Conservation (phyloP, 2,888 invertebrate species). For the Temnothorax rugatulus region DNA sequence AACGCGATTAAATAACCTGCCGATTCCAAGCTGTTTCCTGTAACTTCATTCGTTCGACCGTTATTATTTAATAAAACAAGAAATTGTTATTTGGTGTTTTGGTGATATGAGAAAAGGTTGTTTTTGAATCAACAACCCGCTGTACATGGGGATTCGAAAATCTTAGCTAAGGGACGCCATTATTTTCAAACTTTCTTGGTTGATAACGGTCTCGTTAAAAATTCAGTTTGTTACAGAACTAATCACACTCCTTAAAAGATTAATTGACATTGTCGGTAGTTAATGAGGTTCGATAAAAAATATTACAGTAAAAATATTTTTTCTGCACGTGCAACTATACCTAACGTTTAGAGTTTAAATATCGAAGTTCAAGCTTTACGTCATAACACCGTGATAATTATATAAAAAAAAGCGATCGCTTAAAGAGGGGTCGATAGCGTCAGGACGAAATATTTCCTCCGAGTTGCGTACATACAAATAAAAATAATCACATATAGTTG, state of each 20-base stretch:
- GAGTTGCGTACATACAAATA: background rate
- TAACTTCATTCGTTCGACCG: background rate
- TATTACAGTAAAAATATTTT: background rate
- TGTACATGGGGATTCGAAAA: background rate
- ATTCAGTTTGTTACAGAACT: background rate
- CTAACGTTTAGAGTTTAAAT: conserved; percentile 28
- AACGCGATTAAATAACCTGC: background rate
- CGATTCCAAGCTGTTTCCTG: background rate
- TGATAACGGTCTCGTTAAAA: background rate
- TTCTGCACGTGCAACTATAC: background rate
- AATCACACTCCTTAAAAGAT: background rate
- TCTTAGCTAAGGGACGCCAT: background rate
- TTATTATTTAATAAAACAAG: background rate
- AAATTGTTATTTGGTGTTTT: background rate
- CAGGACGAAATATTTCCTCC: background rate
- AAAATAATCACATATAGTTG: background rate
- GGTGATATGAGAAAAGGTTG: background rate
- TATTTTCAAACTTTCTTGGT: background rate
- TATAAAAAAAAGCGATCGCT: conserved; percentile 6
- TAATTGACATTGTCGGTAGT: background rate
- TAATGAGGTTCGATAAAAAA: background rate
- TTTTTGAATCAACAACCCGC: background rate
- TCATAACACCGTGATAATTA: conserved; percentile 13
- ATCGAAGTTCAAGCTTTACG: conserved; percentile 34
- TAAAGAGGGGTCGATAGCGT: background rate